Base-by-base conservation (phyloP, 1,140 invertebrate species). In the Lutraria rhynchaena region DNA sequence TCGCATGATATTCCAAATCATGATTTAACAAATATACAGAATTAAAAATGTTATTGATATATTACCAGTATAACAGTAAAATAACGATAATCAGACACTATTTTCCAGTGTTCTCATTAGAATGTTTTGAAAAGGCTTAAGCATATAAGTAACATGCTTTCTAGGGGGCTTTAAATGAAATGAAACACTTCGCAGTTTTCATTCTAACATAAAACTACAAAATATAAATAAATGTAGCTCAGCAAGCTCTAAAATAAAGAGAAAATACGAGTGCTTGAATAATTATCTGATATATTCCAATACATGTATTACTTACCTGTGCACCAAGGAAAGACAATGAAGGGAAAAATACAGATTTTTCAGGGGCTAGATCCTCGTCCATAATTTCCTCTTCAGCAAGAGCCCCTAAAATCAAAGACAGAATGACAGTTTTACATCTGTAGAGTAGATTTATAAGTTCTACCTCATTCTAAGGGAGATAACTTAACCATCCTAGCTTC, bases 241-340 rank as follows among this genome's bases (percentile, higher is more conserved):
- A n/a, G n/a, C n/a, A n/a, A n/a, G n/a, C n/a, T n/a, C n/a, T n/a
- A n/a, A n/a, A n/a, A n/a, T n/a, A n/a, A n/a, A n/a, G n/a, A n/a
- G n/a, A n/a, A n/a, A n/a, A n/a, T n/a, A n/a, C n/a, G n/a, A n/a
- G n/a, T n/a, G n/a, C n/a, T n/a, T n/a, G n/a, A n/a, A n/a, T n/a
- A n/a, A n/a, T n/a, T n/a, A n/a, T n/a, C n/a, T n/a, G n/a, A n/a
- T n/a, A n/a, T n/a, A n/a, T n/a, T n/a, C n/a, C n/a, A n/a, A n/a
- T n/a, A n/a, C n/a, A n/a, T n/a, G n/a, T n/a, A n/a, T n/a, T n/a
- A 65, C 31, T 22, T 67, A 80, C 76, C 76, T 80, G 76, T 22
- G 65, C 29, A 44, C 63, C 63, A 44, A 80, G 76, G 41, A 80
- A 80, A 22, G 76, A 80, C 13, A 80, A 13, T 3, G 76, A 80